Evolutionary conservation across 2,113 vertebrate species (phyloP).

Genomic region (Rattus norvegicus): DNA sequence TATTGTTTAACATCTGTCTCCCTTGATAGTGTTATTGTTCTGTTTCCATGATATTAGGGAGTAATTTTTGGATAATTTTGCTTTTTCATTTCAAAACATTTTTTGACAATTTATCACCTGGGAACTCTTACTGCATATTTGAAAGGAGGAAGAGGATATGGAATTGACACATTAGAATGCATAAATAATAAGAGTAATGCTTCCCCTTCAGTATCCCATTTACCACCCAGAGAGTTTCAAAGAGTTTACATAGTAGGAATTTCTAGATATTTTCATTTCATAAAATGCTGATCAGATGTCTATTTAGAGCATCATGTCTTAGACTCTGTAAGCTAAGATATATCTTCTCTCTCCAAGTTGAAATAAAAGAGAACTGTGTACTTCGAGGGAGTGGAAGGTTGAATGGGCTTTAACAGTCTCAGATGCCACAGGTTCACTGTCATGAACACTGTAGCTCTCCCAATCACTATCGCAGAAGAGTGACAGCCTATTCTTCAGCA

Average conservation of each 20-base stretch:
- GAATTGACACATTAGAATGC: slow-evolving; percentile 58
- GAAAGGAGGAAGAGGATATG: slow-evolving; percentile 54
- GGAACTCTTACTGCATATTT: slow-evolving; percentile 52
- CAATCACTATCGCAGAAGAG: not conserved
- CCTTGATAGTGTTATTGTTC: slow-evolving; percentile 22
- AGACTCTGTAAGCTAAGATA: not conserved
- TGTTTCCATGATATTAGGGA: slow-evolving; percentile 54
- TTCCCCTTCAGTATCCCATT: slow-evolving; percentile 38
- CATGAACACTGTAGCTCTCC: not conserved
- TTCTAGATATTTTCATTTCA: slow-evolving; percentile 34
- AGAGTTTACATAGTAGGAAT: not conserved
- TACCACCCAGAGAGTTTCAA: not conserved
- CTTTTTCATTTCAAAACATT: slow-evolving; percentile 72
- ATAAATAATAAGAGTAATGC: slow-evolving; percentile 67
- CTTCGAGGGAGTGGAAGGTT: not conserved
- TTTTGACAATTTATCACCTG: slow-evolving; percentile 68
- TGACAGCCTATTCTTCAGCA: not conserved
- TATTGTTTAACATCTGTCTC: slow-evolving; percentile 64
- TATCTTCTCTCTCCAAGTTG: not conserved
- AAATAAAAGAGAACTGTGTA: not conserved
- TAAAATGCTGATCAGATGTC: slow-evolving; percentile 34
- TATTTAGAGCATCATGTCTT: not conserved
- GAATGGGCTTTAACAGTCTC: not conserved
- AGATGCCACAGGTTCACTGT: not conserved
- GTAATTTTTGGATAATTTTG: slow-evolving; percentile 72